These are phyloP conservation scores for Engraulis encrasicolus DNA, from an alignment of 2,113 vertebrate species.

Conservation along the genomic window DNA sequence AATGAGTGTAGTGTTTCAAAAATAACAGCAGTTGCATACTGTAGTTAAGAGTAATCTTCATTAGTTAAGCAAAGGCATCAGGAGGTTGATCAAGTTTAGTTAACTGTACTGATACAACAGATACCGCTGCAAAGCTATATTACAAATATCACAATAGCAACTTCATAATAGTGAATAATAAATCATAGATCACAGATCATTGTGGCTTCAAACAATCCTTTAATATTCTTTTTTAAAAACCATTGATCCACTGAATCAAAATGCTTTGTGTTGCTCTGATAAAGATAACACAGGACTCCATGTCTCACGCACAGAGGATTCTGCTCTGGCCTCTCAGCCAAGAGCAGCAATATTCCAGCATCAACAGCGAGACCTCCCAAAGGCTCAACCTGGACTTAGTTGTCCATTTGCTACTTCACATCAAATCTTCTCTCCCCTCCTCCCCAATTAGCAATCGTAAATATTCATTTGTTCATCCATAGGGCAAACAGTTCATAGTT, in stretches of 20 bases:
- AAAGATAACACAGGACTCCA: conserved; percentile 40
- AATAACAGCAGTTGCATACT: no score
- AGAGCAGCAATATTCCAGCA: background rate
- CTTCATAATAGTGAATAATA: background rate
- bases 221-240: conserved; percentile 48
- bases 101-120: background rate
- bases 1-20: no score
- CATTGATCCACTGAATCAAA: conserved; percentile 20
- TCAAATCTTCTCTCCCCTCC: background rate
- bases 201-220: background rate
- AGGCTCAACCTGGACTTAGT: background rate
- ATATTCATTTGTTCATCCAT: background rate
- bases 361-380: background rate
- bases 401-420: background rate
- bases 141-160: background rate
- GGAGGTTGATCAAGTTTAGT: no score
- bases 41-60: no score
- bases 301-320: background rate
- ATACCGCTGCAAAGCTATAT: background rate
- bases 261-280: conserved; percentile 55
- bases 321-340: conserved; percentile 5
- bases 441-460: background rate
- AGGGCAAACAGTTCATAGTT: background rate
- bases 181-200: background rate
- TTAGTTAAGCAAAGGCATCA: no score